Conservation (phyloP, 2,797 vertebrate species). For the Sandelia bainsii region DNA sequence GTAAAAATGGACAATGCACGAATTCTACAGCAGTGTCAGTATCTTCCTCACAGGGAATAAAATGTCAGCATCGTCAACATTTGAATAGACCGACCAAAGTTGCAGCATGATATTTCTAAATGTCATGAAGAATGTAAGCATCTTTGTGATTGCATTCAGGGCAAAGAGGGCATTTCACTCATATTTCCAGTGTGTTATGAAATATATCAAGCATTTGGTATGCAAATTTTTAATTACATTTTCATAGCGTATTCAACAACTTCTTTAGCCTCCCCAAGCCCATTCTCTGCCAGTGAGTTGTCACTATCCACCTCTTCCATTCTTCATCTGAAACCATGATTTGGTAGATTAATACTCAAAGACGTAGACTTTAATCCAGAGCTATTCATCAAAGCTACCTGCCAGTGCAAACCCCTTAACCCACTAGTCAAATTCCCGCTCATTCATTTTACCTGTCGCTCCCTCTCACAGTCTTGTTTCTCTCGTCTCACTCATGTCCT, state of each 20-base stretch:
- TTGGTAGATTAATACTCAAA: conserved; percentile 81
- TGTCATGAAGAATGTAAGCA: conserved; percentile 66
- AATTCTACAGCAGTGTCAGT: conserved; percentile 23
- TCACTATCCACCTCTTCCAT: conserved; percentile 59
- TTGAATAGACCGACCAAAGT: conserved; percentile 67
- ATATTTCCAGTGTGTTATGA: conserved; percentile 41
- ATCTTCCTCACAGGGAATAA: conserved; percentile 47
- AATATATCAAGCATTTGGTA: conserved; percentile 46
- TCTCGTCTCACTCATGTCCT: conserved; percentile 53
- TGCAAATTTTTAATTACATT: conserved; percentile 60
- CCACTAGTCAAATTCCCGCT: conserved; percentile 66
- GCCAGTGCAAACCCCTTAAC: conserved; percentile 68
- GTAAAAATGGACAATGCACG: conserved; percentile 55
- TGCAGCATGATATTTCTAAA: conserved; percentile 71
- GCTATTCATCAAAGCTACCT: conserved; percentile 82
- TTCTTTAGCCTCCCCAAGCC: conserved; percentile 46
- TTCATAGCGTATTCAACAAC: conserved; percentile 56
- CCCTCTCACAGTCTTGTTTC: conserved; percentile 54
- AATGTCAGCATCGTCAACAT: conserved; percentile 69
- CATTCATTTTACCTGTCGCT: conserved; percentile 71
- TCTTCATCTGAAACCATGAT: conserved; percentile 74
- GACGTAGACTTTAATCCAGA: conserved; percentile 70
- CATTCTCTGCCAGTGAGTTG: conserved; percentile 33
- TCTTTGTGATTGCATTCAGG: conserved; percentile 56
- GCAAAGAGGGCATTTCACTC: conserved; percentile 52